These are phyloP conservation scores for Siphonodentalium dalli DNA, from an alignment of 2,888 invertebrate species.

Conservation along the genomic window DNA sequence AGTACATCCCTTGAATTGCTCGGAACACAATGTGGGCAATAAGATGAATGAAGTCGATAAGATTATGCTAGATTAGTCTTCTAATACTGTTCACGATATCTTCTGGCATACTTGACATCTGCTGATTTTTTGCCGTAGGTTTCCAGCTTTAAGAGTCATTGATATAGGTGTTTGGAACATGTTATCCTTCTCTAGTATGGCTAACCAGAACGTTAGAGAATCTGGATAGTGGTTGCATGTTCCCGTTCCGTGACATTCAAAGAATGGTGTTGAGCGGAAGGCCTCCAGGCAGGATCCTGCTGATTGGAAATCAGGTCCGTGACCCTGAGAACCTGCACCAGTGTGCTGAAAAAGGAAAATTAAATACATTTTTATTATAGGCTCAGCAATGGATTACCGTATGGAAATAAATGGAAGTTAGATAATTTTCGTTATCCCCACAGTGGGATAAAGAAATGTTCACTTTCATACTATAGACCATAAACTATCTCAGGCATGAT, in stretches of 20 bases:
- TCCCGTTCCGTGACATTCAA: constrained; percentile 88
- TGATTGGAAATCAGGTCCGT: constrained; percentile 90
- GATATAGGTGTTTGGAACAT: constrained; percentile 82
- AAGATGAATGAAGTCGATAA: no score
- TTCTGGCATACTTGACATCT: constrained; percentile 68
- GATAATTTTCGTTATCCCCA: no score
- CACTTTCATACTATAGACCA: no score
- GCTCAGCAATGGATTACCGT: no score
- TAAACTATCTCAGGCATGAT: no score
- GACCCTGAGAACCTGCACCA: constrained; percentile 85
- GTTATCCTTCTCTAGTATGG: constrained; percentile 83
- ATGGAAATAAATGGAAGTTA: no score
- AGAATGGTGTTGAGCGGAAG: constrained; percentile 91
- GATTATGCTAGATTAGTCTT: no score
- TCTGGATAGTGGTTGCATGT: constrained; percentile 73
- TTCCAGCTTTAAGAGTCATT: constrained; percentile 91
- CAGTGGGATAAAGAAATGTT: no score
- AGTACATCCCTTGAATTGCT: no score
- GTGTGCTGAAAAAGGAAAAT: constrained; percentile 82
- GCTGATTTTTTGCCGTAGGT: constrained; percentile 74
- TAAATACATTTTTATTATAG: no score
- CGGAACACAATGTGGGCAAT: no score
- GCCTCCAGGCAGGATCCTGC: constrained; percentile 96
- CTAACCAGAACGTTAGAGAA: constrained; percentile 97
- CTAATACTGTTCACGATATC: no score